Evolutionary conservation across 2,888 invertebrate species (phyloP), one percentile per base, ranked within the genome.

Genomic region (Steinernema scapterisci): DNA sequence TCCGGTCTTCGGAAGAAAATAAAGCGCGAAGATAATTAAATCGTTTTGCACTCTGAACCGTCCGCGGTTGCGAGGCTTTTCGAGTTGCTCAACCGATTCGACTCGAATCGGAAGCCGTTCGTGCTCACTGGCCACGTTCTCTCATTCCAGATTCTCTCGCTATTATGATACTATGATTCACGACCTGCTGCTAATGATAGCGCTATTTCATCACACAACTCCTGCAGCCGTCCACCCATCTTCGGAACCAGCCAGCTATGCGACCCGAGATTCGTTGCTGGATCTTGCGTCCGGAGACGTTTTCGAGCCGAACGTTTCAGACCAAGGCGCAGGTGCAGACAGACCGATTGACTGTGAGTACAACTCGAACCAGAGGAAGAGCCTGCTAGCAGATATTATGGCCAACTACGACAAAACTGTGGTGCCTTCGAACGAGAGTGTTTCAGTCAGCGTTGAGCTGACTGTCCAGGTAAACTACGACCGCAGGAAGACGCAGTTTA

Each of bases 401-500:
- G 76, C 77, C 70, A 81, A 82, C 48, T 86, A 86, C 75, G 86
- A 86, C 72, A 85, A 85, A 76, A 86, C 86, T 0, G 84, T 87
- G 72, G 85, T 86, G 7, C 86, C 86, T 11, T 85, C 85, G 27
- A 86, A 86, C 76, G 80, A 85, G 71, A 81, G 82, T 23, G 86
- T 86, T 9, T 54, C 76, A 72, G 86, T 86, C 21, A 79, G 79
- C 54, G 86, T 86, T 1, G 86, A 86, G 71, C 63, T 86, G 56
- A 86, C 86, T 31, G 84, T 86, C 5, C 86, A 86, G 80, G 83
- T 82, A 70, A 44, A 3, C 38, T n/a, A n/a, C 3, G 38, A 38
- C 5, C 38, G 5, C 38, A 38, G 38, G 9, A 9, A 6, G 9
- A 38, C 38, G 5, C 38, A 6, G 5, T 9, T 9, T 38, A 3